Evolutionary conservation across 53 echinoderm and acorn worm species (phyloP).

Genomic region (Glandiceps talaboti): DNA sequence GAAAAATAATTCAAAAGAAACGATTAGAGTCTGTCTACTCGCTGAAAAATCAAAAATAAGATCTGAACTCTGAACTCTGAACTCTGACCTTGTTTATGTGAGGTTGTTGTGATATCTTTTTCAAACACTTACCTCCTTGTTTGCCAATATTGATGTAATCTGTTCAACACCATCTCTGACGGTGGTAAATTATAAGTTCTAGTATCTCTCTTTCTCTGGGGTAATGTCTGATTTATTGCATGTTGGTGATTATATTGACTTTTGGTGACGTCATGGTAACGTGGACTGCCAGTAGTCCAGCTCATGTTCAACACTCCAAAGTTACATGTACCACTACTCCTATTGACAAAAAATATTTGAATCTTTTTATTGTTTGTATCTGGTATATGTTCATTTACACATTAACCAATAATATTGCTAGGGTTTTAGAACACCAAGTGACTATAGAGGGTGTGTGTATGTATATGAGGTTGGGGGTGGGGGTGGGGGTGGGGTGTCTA

Average conservation of each 20-base stretch:
- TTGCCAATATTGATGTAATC: not conserved
- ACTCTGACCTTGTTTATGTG: too few species aligned
- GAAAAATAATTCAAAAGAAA: too few species aligned
- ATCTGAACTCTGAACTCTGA: too few species aligned
- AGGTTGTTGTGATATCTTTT: not conserved
- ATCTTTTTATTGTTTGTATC: too few species aligned
- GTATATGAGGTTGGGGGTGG: too few species aligned
- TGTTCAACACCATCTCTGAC: not conserved
- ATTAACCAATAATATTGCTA: too few species aligned
- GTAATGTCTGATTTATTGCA: not conserved
- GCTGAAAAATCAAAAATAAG: too few species aligned
- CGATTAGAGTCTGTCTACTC: too few species aligned
- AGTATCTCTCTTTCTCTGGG: conserved; percentile 2
- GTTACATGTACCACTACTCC: conserved; percentile 29
- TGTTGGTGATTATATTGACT: conserved; percentile 4
- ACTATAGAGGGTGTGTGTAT: too few species aligned
- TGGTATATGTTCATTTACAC: too few species aligned
- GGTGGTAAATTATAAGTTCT: not conserved
- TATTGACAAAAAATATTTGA: conserved; percentile 1
- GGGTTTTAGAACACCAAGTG: too few species aligned
- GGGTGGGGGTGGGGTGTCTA: not conserved
- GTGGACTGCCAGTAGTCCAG: conserved; percentile 47
- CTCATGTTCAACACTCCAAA: conserved; percentile 58
- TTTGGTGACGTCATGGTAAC: not conserved
- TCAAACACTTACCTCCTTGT: not conserved